A percentile compares a stretch with the other conserved stretches of the same genome.
These are phyloP conservation scores for Spisula solida DNA, from an alignment of 2,888 invertebrate genomes.

Conservation along the genomic window DNA sequence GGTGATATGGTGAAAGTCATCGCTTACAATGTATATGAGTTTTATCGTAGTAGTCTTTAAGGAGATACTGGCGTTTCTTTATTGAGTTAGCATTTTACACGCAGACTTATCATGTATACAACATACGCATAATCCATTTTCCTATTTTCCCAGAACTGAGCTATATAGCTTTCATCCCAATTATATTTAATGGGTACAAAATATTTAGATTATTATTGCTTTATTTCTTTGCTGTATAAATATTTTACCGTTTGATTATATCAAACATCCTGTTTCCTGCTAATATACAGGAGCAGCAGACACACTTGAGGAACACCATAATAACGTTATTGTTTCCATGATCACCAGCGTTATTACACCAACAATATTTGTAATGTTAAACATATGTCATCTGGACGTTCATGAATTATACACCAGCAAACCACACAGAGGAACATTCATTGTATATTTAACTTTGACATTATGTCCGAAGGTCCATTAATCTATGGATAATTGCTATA, in stretches of 20 bases:
- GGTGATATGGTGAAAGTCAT: too few relatives aligned
- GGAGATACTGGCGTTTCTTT: too few relatives aligned
- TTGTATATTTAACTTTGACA: not conserved
- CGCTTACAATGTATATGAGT: too few relatives aligned
- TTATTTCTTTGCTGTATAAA: not conserved
- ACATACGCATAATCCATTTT: too few relatives aligned
- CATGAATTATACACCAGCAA: not conserved
- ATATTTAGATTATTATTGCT: too few relatives aligned
- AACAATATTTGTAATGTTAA: not conserved
- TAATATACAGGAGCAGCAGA: not conserved
- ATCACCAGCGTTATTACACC: not conserved
- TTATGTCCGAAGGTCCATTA: not conserved
- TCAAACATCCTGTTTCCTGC: not conserved
- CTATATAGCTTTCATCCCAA: too few relatives aligned
- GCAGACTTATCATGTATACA: too few relatives aligned
- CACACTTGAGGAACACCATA: not conserved
- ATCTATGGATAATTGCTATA: not conserved
- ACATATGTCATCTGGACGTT: not conserved
- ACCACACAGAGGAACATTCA: not conserved
- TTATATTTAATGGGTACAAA: too few relatives aligned
- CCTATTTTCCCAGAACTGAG: too few relatives aligned
- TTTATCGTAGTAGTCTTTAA: too few relatives aligned
- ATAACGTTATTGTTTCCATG: not conserved
- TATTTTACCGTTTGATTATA: not conserved
- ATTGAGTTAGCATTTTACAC: too few relatives aligned